A percentile compares a stretch with the other conserved stretches of the same genome.
Conservation (phyloP, 2,113 vertebrate genomes). For the Bagarius yarrelli region DNA sequence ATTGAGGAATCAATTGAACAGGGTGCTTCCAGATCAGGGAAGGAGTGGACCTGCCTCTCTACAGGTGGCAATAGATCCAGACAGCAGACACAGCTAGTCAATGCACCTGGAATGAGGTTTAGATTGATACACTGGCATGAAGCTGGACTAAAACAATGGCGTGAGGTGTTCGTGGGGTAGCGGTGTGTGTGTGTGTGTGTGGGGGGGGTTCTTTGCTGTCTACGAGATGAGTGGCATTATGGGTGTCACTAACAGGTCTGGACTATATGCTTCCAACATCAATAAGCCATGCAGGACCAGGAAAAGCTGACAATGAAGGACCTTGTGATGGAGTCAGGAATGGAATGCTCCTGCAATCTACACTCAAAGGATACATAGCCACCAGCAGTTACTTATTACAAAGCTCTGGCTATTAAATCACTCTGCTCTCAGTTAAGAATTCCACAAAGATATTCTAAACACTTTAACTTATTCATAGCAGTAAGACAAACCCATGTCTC, state of each 20-base stretch:
- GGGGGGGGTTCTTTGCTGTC: conserved; percentile 40
- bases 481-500: conserved; percentile 43
- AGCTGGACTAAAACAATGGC: conserved; percentile 26
- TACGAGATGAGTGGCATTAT: conserved; percentile 46
- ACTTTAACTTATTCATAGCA: conserved; percentile 44
- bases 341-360: conserved; percentile 26
- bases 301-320: not conserved
- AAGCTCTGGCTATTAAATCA: conserved; percentile 45
- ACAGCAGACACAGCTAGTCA: conserved; percentile 35
- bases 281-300: conserved; percentile 32
- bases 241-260: conserved; percentile 16
- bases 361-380: conserved; percentile 42
- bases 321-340: conserved; percentile 1
- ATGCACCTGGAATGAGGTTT: conserved; percentile 49
- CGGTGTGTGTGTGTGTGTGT: not conserved
- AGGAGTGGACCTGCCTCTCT: conserved; percentile 16
- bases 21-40: conserved; percentile 27
- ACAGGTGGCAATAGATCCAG: conserved; percentile 49
- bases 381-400: conserved; percentile 37
- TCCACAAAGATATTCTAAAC: conserved; percentile 26
- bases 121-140: conserved; percentile 5
- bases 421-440: conserved; percentile 33
- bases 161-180: not conserved
- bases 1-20: conserved; percentile 49
- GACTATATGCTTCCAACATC: conserved; percentile 28